phyloP scores from a whole-genome alignment of 2,888 invertebrate species.

The Steinernema carpocapsae region DNA sequence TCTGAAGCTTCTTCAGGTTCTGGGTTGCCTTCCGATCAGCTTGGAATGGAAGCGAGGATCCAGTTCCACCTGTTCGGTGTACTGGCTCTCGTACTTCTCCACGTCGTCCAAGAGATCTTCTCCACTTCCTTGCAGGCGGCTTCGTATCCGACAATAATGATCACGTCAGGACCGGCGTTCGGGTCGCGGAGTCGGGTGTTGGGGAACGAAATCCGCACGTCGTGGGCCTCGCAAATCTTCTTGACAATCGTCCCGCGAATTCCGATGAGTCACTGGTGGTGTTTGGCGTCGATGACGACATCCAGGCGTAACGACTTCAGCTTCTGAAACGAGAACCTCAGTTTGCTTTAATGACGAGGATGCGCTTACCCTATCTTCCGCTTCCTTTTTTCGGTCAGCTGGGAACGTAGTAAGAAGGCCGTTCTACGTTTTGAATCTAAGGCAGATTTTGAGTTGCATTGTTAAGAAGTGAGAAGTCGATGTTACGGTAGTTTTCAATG shows the following conservation, averaged over 20 bases:
- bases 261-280: conserved; percentile 95
- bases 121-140: conserved; percentile 87
- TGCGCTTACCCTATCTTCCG: conserved; percentile 73
- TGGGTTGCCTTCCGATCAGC: conserved; percentile 63
- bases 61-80: conserved; percentile 62
- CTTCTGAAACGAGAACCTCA: conserved; percentile 59
- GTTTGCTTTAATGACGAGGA: too few relatives aligned
- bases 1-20: conserved; percentile 75
- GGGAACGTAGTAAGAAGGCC: too few relatives aligned
- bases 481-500: too few relatives aligned
- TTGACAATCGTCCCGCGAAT: conserved; percentile 84
- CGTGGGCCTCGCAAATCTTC: conserved; percentile 85
- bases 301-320: conserved; percentile 83
- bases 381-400: too few relatives aligned
- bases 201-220: conserved; percentile 75
- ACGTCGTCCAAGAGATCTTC: conserved; percentile 77
- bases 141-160: conserved; percentile 81
- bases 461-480: too few relatives aligned
- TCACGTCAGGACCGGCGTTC: conserved; percentile 25
- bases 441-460: too few relatives aligned
- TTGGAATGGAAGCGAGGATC: conserved; percentile 66
- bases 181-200: conserved; percentile 1
- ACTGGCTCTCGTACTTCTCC: conserved; percentile 77
- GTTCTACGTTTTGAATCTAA: too few relatives aligned
- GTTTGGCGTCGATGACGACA: conserved; percentile 88